Evolutionary conservation across 2,113 vertebrate species (phyloP).

Genomic region (Vulpes lagopus): DNA sequence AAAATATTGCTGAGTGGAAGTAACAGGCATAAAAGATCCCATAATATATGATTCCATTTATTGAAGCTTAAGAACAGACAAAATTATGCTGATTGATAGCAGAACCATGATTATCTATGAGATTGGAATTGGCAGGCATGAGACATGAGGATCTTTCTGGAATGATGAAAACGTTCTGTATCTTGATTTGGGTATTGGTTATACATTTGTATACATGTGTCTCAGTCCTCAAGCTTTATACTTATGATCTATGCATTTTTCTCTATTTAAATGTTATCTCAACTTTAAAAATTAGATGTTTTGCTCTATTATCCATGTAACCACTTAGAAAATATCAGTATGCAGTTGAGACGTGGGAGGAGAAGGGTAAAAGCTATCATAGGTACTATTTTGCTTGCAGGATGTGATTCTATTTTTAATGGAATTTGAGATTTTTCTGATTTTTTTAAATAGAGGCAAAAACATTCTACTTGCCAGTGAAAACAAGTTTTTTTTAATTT

Average conservation of each 20-base stretch:
- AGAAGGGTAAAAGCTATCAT: not conserved
- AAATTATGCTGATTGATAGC: not conserved
- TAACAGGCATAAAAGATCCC: not conserved
- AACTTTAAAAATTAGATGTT: not conserved
- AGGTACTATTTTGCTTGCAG: not conserved
- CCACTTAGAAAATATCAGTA: not conserved
- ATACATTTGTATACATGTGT: not conserved
- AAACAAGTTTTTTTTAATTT: not conserved
- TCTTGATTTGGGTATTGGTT: not conserved
- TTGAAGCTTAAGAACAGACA: not conserved
- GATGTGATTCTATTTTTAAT: not conserved
- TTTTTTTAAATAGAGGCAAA: slow-evolving; percentile 1
- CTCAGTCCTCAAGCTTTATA: not conserved
- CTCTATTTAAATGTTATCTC: not conserved
- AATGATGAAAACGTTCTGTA: not conserved
- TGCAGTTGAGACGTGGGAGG: not conserved
- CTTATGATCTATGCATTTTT: not conserved
- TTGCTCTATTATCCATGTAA: not conserved
- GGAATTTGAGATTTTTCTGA: not conserved
- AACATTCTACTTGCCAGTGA: not conserved
- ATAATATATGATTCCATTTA: not conserved
- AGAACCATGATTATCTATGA: not conserved
- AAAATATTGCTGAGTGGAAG: not conserved
- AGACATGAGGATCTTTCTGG: not conserved
- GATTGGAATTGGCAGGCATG: not conserved